Percentiles rank a stretch among this genome's conserved stretches.
Evolutionary conservation across 2,113 vertebrate species (phyloP).

Genomic region (Pollachius pollachius): DNA sequence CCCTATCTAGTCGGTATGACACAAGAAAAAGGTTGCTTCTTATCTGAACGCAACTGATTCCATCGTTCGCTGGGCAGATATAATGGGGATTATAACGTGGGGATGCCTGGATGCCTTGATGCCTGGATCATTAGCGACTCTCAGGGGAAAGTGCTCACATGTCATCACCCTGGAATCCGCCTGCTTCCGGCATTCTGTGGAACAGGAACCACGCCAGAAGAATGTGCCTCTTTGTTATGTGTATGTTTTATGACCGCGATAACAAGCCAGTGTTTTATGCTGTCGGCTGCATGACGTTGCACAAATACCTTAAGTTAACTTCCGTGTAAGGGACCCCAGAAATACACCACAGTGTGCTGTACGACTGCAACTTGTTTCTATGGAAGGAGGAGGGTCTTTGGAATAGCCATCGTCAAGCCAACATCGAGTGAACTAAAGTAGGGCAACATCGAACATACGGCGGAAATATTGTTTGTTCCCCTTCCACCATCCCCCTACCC

Average conservation of each 20-base stretch:
- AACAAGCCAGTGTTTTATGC: constrained; percentile 18
- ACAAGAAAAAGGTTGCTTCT: constrained; percentile 9
- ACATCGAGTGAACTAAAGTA: constrained; percentile 18
- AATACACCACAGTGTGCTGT: neutral
- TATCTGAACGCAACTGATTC: constrained; percentile 3
- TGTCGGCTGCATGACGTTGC: neutral
- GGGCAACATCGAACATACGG: neutral
- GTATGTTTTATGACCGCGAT: neutral
- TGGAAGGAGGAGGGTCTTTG: neutral
- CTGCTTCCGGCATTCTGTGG: neutral
- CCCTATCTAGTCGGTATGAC: neutral
- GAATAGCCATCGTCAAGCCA: neutral
- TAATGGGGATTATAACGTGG: constrained; percentile 24
- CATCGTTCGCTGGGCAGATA: neutral
- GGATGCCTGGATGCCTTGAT: constrained; percentile 5
- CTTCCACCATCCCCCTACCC: neutral
- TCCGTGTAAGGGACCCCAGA: no score
- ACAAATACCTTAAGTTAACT: neutral
- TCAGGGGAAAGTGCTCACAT: neutral
- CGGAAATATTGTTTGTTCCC: constrained; percentile 5
- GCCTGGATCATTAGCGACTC: constrained; percentile 6
- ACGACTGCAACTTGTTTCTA: neutral
- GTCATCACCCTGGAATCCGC: constrained; percentile 5
- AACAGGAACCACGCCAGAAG: constrained; percentile 6
- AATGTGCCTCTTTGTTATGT: constrained; percentile 11